Conservation (phyloP, 1,140 invertebrate genomes). For the Heliconius melpomene region DNA sequence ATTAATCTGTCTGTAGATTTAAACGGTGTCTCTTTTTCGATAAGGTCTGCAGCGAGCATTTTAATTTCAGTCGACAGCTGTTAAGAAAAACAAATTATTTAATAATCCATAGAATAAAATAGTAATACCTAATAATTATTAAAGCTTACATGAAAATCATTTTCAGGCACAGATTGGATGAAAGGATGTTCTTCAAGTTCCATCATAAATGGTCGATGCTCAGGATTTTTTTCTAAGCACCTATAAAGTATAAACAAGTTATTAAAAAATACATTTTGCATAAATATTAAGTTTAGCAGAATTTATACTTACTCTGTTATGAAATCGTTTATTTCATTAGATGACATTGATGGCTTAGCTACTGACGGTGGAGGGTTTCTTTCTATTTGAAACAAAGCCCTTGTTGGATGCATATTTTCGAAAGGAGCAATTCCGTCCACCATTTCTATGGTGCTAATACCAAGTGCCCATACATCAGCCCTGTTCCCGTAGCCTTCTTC, state of each 20-base stretch:
- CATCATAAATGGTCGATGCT: slow-evolving; percentile 91
- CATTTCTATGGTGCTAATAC: slow-evolving; percentile 95
- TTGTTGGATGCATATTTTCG: slow-evolving; percentile 91
- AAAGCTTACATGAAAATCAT: slow-evolving; percentile 86
- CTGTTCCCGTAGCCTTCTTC: slow-evolving; percentile 85
- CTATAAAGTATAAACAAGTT: slow-evolving; percentile 74
- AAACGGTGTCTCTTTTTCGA: slow-evolving; percentile 60
- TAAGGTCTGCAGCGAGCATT: slow-evolving; percentile 77
- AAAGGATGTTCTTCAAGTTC: slow-evolving; percentile 95
- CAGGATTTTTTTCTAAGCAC: slow-evolving; percentile 94
- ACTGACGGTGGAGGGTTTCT: slow-evolving; percentile 92
- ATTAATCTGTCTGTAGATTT: slow-evolving; percentile 84
- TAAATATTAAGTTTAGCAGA: background rate
- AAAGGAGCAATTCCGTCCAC: slow-evolving; percentile 93
- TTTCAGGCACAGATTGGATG: slow-evolving; percentile 86
- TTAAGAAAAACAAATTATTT: slow-evolving; percentile 23
- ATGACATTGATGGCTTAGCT: slow-evolving; percentile 88
- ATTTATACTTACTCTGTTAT: slow-evolving; percentile 86
- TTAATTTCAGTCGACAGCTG: slow-evolving; percentile 84
- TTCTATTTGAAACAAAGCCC: slow-evolving; percentile 92
- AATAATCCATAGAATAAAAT: too few species aligned
- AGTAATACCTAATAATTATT: background rate
- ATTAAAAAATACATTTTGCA: background rate
- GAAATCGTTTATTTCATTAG: slow-evolving; percentile 91
- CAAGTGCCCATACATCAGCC: slow-evolving; percentile 95